These are phyloP conservation scores for Athene cunicularia DNA, from an alignment of 2,113 vertebrate species.

Conservation along the genomic window DNA sequence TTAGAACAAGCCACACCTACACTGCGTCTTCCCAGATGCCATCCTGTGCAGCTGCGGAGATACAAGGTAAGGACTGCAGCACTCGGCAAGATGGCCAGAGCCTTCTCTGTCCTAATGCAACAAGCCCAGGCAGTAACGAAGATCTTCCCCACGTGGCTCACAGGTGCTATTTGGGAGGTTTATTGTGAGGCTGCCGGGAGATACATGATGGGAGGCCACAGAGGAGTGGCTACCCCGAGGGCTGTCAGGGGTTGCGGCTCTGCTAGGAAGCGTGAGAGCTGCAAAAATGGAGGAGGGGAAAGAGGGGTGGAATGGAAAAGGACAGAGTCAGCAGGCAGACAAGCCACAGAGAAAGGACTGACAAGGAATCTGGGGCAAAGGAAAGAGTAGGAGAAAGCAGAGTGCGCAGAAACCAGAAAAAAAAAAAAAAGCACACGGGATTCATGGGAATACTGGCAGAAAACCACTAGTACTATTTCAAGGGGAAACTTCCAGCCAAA, in stretches of 20 bases:
- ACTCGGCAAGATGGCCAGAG: background rate
- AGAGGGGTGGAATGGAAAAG: background rate
- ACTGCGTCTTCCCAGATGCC: slow-evolving; percentile 46
- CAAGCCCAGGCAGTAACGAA: background rate
- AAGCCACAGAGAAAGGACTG: background rate
- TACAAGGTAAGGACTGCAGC: slow-evolving; percentile 49
- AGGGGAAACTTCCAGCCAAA: background rate
- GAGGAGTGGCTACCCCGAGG: background rate
- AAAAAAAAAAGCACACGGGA: background rate
- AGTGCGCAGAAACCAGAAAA: background rate
- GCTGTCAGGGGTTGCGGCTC: background rate
- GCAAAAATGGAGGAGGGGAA: background rate
- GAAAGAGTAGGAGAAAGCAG: background rate
- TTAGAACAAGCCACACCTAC: slow-evolving; percentile 51
- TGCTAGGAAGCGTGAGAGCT: background rate
- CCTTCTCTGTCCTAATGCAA: background rate
- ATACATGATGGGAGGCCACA: background rate
- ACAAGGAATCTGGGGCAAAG: background rate
- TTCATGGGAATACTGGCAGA: background rate
- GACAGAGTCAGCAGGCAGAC: background rate
- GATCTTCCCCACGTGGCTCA: rapidly evolving
- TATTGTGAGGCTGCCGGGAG: background rate
- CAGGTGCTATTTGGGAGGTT: background rate
- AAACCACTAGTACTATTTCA: background rate
- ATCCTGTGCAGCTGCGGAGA: slow-evolving; percentile 38